Base-by-base conservation (phyloP, 2,113 vertebrate genomes). In the Caranx melampygus region DNA sequence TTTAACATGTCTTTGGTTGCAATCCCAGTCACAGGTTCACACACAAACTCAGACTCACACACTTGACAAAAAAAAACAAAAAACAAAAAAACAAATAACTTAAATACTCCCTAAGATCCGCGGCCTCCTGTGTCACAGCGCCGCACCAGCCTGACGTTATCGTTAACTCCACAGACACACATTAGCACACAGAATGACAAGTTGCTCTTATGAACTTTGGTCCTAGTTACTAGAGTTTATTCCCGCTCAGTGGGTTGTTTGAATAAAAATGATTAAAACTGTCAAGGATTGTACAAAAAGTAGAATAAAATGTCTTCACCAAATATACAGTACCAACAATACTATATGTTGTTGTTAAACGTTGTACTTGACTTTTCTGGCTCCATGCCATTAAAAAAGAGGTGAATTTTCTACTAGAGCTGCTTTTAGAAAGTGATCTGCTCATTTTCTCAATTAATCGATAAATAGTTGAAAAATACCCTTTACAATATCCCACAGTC, bases 1-100 rank as follows among this genome's bases (percentile, higher is more conserved):
- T 89, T 91, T 83, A 79, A 82, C 84, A 61, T 58, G 79, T 72
- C 70, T 71, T 67, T 67, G 21, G 45, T 59, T 80, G 45, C 26
- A 65, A 70, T 75, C 63, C 42, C 13, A 35, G 45, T 44, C 31
- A 45, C 37, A n/a, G 3, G 16, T 14, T 47, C 59, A 64, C 12
- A 2, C 42, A 72, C 47, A 82, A 45, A 75, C 33, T 57, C 6
- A 49, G 21, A 40, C 45, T 26, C 16, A 20, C 18, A 16, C 16
- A 57, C 34, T 35, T 37, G 31, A 13, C n/a, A 2, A 0, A 57
- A 42, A 31, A 64, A 26, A 26, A 26, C 26, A 26, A 26, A 26
- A 26, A 1, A 26, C 1, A 26, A 26, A 1, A 26, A 26, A 26
- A 26, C 26, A 26, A 26, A 26, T 26, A 26, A 62, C 10, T 45